Base-by-base conservation (phyloP, 2,888 invertebrate genomes). In the Calameuta idolon region DNA sequence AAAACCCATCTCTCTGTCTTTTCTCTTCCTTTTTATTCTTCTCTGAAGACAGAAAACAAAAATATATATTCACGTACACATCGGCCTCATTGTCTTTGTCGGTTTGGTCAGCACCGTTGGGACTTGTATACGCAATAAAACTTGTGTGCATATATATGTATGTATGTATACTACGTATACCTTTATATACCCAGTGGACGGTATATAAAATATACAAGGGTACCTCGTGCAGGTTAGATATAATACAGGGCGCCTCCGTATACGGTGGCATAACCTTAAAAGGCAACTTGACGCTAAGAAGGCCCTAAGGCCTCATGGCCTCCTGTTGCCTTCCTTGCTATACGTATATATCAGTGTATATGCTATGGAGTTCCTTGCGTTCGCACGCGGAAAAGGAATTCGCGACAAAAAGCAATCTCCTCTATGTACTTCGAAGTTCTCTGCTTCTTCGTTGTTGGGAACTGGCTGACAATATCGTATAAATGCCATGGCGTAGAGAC, bases 241-340 rank as follows among this genome's bases (percentile, higher is more conserved):
- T 79, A 79, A 79, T 76, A 76, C 76, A 73, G 75, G 76, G 76
- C 76, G 73, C 34, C 77, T 79, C 87, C 87, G 82, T 87, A 84
- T 86, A 86, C 81, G 86, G 88, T 77, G 82, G 75, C 79, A 79
- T 75, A 83, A 79, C 87, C 88, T 87, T 89, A 87, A 87, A 89
- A 83, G 88, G 88, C 78, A 89, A 80, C 87, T 88, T 87, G 86
- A 80, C 78, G 79, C 77, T 82, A 81, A 81, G 40, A 40, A 40
- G 82, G 82, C 82, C 79, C 76, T 79, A 80, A 81, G 80, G 80
- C 77, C 79, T 74, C 68, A 77, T 75, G 73, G 34, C 71, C 69
- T 77, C 68, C 40, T 5, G 40, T 40, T 40, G 40, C 40, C 40
- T 40, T 40, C 40, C 15, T 15, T 40, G 5, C 40, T 40, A 5